Evolutionary conservation across 2,888 invertebrate genomes (phyloP).

Genomic region (Eugnorisma glareosa): DNA sequence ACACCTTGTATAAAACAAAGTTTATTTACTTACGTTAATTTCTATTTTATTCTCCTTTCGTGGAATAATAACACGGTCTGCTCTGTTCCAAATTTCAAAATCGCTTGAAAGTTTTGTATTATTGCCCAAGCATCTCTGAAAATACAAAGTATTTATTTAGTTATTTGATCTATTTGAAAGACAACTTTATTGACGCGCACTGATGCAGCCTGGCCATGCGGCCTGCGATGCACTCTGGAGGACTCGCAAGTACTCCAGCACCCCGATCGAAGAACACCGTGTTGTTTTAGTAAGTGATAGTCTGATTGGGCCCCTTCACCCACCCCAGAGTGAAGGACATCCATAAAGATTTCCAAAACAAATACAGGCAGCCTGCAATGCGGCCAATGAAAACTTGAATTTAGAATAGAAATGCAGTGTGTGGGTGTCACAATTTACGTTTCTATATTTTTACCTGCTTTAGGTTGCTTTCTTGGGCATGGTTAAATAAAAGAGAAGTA

Average conservation of each 20-base stretch:
- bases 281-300: not conserved
- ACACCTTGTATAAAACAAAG: not conserved
- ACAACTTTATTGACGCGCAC: not conserved
- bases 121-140: conserved; percentile 71
- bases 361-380: not conserved
- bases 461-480: not conserved
- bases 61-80: conserved; percentile 23
- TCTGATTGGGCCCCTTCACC: not conserved
- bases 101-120: conserved; percentile 41
- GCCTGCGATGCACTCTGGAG: not conserved
- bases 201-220: not conserved
- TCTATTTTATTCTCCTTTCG: conserved; percentile 7
- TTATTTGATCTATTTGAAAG: not conserved
- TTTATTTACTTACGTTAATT: conserved; percentile 46
- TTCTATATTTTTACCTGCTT: not conserved
- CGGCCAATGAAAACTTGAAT: not conserved
- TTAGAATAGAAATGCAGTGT: not conserved
- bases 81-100: conserved; percentile 18
- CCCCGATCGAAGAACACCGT: not conserved
- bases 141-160: conserved; percentile 22
- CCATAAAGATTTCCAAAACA: not conserved
- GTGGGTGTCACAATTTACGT: not conserved
- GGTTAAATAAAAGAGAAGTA: conserved; percentile 4
- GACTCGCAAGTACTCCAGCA: not conserved
- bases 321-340: not conserved